These are phyloP conservation scores for Ditylenchus weischeri DNA, from an alignment of 2,888 invertebrate species.

Conservation along the genomic window DNA sequence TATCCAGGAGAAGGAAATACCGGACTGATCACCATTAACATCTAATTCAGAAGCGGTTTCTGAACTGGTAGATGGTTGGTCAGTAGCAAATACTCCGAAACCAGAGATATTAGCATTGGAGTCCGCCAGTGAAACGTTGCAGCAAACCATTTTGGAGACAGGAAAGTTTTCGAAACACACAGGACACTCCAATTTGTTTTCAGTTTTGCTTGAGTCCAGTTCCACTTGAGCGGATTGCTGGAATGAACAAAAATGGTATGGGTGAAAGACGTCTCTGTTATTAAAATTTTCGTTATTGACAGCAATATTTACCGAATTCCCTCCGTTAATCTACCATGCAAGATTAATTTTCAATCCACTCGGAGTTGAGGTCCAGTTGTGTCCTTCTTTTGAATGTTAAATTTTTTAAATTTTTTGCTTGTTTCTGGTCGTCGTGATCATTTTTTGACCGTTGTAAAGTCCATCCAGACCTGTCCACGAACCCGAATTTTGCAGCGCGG, in stretches of 20 bases:
- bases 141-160: constrained; percentile 17
- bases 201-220: constrained; percentile 8
- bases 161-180: constrained; percentile 25
- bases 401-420: too few species aligned
- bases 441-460: too few species aligned
- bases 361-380: too few species aligned
- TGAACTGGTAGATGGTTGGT: neutral
- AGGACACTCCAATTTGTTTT: constrained; percentile 23
- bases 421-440: too few species aligned
- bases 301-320: too few species aligned
- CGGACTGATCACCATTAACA: neutral
- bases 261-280: neutral
- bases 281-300: too few species aligned
- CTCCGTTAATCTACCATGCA: too few species aligned
- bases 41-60: neutral
- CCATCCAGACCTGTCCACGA: too few species aligned
- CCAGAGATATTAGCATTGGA: neutral
- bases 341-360: too few species aligned
- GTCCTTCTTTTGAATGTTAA: too few species aligned
- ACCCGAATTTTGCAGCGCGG: too few species aligned
- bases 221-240: constrained; percentile 19
- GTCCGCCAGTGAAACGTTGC: constrained; percentile 12
- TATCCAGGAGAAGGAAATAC: neutral
- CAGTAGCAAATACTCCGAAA: neutral
- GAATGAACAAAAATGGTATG: neutral